phyloP scores from a whole-genome alignment of 2,888 invertebrate species.

The Camptogramma bilineatum region DNA sequence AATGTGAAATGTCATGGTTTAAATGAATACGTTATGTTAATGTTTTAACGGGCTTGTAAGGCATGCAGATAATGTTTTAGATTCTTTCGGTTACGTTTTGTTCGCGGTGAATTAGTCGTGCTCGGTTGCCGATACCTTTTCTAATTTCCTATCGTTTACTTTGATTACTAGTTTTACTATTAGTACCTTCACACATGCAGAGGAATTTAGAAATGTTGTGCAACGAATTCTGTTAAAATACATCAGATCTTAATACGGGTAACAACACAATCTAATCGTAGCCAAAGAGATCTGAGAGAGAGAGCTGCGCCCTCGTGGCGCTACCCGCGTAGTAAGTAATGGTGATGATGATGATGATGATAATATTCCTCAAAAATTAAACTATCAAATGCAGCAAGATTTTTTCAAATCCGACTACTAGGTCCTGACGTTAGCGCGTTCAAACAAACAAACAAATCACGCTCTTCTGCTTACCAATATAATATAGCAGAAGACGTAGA shows the following conservation, averaged over 20 bases:
- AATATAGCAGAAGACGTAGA: no score
- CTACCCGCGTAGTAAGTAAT: no score
- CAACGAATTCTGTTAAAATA: constrained; percentile 20
- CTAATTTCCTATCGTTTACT: constrained; percentile 67
- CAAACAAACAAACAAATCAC: no score
- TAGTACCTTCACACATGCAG: constrained; percentile 14
- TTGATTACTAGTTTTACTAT: constrained; percentile 48
- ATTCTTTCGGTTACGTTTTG: constrained; percentile 69
- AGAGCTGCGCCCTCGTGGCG: no score
- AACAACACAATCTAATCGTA: no score
- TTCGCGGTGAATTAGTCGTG: constrained; percentile 80
- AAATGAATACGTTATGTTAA: constrained; percentile 84
- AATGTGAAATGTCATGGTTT: constrained; percentile 85
- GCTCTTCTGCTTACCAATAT: no score
- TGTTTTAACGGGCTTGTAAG: constrained; percentile 78
- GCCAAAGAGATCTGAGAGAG: no score
- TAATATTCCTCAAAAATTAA: no score
- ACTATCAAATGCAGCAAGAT: no score
- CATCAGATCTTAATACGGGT: not conserved
- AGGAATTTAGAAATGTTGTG: constrained; percentile 6
- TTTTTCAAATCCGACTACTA: no score
- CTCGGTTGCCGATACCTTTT: constrained; percentile 73
- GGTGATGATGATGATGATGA: no score
- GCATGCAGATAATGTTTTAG: constrained; percentile 71
- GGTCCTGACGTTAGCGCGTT: no score